Base-by-base conservation (phyloP, 2,113 vertebrate species). In the Apistogramma diplotaenia region DNA sequence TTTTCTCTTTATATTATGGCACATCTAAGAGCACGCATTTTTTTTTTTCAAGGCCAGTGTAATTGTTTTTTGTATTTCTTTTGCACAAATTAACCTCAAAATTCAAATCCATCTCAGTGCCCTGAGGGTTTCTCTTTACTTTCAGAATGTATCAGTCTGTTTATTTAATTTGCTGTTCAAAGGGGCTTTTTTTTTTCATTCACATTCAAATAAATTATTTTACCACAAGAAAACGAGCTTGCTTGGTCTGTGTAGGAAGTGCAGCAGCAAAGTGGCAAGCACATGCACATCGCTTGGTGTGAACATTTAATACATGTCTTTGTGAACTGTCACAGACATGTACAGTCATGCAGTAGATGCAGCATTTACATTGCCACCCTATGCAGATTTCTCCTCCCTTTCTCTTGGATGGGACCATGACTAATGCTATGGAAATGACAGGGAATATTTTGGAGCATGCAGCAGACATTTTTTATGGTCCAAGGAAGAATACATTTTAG, bases 91-190 rank as follows among this genome's bases (percentile, higher is more conserved):
- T 84, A 87, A 85, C 81, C 79, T 90, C 89, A 89, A 89, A 88
- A 92, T 90, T 90, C 86, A 81, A 86, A 77, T 79, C 67, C 58
- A 82, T 89, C 62, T 86, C 73, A 40, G 3, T 84, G 76, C 85
- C 85, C 83, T 2, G 33, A 82, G 75, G 85, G 80, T 56, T 75
- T 87, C 84, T 87, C 60, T 49, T 61, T 80, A 83, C 90, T 81
- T 84, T 89, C 46, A 86, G 70, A 88, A 88, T 89, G 79, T 90
- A 93, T 90, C 78, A 87, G 51, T 82, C 56, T 89, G 67, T 75
- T 83, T 88, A 86, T 93, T 91, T 82, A 89, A 91, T 93, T 89
- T 89, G 21, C 58, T 61, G 73, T 83, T 91, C 77, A 86, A 83
- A 87, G 27, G 16, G 23, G n/a, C 8, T 85, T 60, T 79, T 55